Evolutionary conservation across 2,797 vertebrate genomes (phyloP).

Genomic region (Channallabes apus): DNA sequence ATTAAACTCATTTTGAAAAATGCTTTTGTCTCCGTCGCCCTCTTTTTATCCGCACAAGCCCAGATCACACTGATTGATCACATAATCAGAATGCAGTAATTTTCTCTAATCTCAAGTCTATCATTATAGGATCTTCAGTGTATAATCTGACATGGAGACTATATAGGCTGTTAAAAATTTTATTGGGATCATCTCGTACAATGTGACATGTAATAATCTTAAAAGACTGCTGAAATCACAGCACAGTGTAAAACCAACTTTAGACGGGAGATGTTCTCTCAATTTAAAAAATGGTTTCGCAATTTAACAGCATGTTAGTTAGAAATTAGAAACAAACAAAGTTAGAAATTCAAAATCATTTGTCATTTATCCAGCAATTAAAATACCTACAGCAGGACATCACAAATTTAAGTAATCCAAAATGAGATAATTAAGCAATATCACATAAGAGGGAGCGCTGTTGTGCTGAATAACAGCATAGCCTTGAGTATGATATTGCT

Average conservation of each 20-base stretch:
- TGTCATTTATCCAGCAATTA: not conserved
- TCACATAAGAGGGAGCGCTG: not conserved
- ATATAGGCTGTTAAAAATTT: not conserved
- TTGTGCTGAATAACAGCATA: too few relatives aligned
- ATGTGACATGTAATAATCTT: not conserved
- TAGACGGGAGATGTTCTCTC: not conserved
- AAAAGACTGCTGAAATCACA: not conserved
- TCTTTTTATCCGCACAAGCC: not conserved
- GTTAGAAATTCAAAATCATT: not conserved
- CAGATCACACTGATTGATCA: not conserved
- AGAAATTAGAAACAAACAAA: too few relatives aligned
- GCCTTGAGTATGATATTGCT: too few relatives aligned
- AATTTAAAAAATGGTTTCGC: not conserved
- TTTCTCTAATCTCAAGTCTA: not conserved
- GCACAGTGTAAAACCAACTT: not conserved
- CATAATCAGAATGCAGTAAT: not conserved
- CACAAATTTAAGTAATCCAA: not conserved
- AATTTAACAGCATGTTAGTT: not conserved
- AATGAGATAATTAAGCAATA: not conserved
- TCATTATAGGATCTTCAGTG: not conserved
- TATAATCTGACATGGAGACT: slow-evolving; percentile 3
- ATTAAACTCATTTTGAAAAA: not conserved
- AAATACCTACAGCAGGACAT: not conserved
- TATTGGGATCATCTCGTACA: not conserved
- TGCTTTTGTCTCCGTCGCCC: not conserved